A percentile compares a stretch with the other conserved stretches of the same genome.
Conservation (phyloP, 2,888 invertebrate species). For the Drosophila mimetica region DNA sequence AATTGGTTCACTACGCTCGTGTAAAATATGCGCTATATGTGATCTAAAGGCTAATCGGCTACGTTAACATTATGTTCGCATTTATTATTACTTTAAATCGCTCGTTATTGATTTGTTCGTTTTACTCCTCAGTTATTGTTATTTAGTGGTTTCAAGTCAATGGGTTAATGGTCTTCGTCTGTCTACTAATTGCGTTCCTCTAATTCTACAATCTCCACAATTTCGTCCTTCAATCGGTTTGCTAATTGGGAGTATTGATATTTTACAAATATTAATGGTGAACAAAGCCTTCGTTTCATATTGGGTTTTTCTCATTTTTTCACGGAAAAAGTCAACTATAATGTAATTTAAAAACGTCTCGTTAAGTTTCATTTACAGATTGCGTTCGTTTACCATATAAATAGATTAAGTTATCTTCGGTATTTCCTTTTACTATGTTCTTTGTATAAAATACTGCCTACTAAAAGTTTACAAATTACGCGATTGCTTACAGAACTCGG, state of each 20-base stretch:
- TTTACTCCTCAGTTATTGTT: conserved; percentile 37
- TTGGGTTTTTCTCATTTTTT: conserved; percentile 50
- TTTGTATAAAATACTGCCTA: conserved; percentile 65
- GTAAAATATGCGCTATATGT: conserved; percentile 48
- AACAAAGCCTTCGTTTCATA: conserved; percentile 36
- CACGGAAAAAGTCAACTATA: conserved; percentile 77
- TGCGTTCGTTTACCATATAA: conserved; percentile 26
- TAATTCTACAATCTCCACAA: background rate
- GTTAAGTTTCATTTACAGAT: conserved; percentile 47
- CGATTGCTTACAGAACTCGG: conserved; percentile 68
- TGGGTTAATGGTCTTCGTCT: conserved; percentile 17
- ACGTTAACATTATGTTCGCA: conserved; percentile 48
- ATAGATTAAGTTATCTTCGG: conserved; percentile 20
- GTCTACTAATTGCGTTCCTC: conserved; percentile 13
- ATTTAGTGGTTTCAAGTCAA: conserved; percentile 23
- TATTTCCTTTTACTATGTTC: conserved; percentile 11
- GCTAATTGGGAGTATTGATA: conserved; percentile 25
- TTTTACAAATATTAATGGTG: conserved; percentile 53
- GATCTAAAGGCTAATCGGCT: conserved; percentile 53
- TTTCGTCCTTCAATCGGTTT: conserved; percentile 7
- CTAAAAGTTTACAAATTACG: conserved; percentile 68
- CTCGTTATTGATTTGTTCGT: conserved; percentile 18
- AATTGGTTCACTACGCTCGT: conserved; percentile 47
- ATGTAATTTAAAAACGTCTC: conserved; percentile 37
- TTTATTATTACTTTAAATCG: conserved; percentile 34